Evolutionary conservation across 2,888 invertebrate genomes (phyloP).

Genomic region (Icerya purchasi): DNA sequence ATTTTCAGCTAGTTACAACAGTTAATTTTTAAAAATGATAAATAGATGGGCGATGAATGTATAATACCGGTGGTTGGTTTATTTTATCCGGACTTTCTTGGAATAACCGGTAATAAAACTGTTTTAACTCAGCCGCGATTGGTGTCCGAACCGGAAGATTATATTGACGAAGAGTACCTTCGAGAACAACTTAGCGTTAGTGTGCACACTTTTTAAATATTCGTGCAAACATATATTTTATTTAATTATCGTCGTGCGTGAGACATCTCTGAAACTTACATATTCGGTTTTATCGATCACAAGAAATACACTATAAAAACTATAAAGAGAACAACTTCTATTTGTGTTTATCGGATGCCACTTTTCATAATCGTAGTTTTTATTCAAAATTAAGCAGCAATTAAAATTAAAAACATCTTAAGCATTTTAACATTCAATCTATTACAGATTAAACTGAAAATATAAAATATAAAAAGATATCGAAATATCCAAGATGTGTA

Average conservation of each 20-base stretch:
- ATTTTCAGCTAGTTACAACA: too few relatives aligned
- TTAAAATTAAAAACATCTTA: too few relatives aligned
- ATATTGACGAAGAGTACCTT: conserved; percentile 77
- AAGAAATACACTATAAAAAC: too few relatives aligned
- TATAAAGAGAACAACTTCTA: too few relatives aligned
- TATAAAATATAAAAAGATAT: too few relatives aligned
- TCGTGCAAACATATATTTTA: neutral
- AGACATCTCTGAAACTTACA: neutral
- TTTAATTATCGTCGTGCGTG: neutral
- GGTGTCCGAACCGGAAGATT: conserved; percentile 70
- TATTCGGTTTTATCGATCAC: conserved; percentile 5
- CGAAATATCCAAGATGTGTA: too few relatives aligned
- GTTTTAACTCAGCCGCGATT: conserved; percentile 48
- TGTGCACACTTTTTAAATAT: conserved; percentile 1
- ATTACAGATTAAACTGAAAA: too few relatives aligned
- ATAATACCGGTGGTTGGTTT: conserved; percentile 73
- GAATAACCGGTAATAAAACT: conserved; percentile 54
- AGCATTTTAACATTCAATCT: too few relatives aligned
- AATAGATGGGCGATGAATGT: conserved; percentile 71
- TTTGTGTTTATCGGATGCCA: too few relatives aligned
- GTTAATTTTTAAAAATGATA: too few relatives aligned
- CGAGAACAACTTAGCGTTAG: conserved; percentile 62
- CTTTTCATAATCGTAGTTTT: too few relatives aligned
- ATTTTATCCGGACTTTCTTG: conserved; percentile 70
- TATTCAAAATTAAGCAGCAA: too few relatives aligned